phyloP scores from a whole-genome alignment of 2,797 vertebrate genomes.

The Pterois miles region DNA sequence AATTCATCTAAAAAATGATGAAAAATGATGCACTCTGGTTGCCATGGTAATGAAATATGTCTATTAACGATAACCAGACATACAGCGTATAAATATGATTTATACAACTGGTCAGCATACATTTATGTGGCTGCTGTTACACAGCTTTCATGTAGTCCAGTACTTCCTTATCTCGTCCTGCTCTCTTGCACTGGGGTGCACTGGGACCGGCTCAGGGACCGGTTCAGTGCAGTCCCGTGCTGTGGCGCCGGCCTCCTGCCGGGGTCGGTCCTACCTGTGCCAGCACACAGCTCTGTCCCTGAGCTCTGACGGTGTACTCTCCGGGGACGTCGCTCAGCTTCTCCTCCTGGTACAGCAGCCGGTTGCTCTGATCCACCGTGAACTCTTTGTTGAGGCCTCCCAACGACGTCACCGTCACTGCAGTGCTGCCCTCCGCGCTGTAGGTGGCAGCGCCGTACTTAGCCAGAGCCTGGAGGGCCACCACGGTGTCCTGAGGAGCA shows the following conservation, averaged over 20 bases:
- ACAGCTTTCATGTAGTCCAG: background rate
- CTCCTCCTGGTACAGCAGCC: constrained; percentile 86
- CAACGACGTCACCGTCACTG: constrained; percentile 77
- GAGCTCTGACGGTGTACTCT: constrained; percentile 76
- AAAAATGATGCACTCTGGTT: too few species aligned
- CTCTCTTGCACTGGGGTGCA: too few species aligned
- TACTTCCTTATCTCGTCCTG: background rate
- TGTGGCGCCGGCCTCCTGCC: too few species aligned
- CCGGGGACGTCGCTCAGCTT: constrained; percentile 74
- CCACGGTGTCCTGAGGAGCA: constrained; percentile 86
- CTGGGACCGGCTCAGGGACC: too few species aligned
- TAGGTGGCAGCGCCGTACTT: constrained; percentile 84
- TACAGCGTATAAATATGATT: too few species aligned
- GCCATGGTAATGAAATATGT: too few species aligned
- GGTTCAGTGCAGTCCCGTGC: too few species aligned
- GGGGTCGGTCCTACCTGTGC: constrained; percentile 79
- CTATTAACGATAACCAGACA: too few species aligned
- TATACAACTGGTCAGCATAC: background rate
- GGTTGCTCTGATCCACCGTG: constrained; percentile 80
- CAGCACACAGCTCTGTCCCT: constrained; percentile 84
- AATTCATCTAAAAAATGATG: too few species aligned
- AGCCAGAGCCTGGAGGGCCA: constrained; percentile 90
- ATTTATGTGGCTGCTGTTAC: background rate
- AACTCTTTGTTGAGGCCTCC: constrained; percentile 76
- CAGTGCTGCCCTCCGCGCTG: constrained; percentile 72